Base-by-base conservation (phyloP, 2,113 vertebrate genomes). In the Pyrgilauda ruficollis region DNA sequence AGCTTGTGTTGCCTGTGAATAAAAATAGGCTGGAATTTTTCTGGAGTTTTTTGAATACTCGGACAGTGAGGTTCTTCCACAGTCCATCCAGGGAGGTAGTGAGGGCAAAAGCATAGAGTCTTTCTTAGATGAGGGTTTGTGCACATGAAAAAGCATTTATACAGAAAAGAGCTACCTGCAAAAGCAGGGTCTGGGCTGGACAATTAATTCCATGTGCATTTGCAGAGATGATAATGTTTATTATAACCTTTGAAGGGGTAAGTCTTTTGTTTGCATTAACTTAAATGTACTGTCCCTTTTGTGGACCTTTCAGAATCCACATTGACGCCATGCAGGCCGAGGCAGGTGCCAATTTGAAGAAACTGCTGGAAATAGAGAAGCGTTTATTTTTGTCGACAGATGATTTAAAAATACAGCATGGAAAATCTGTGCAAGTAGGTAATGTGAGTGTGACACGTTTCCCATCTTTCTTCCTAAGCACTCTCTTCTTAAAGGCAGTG, bases 361-460 rank as follows among this genome's bases (percentile, higher is more conserved):
- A 98, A 84, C 97, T 99, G 41, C 95, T 97, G 55, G 98, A 97
- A 23, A 92, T 97, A 1, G 94, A 96, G 75, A 97, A 95, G 73
- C 98, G 96, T 74, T 97, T 99, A 58, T 95, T 97, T 23, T 89
- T 96, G 35, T 98, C 98, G 0, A 49, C 76, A 16, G 96, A 98
- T 0, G 99, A 99, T 35, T 80, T 99, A 63, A 98, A 98, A 96
- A 96, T 96, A 30, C 99, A 99, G 61, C 99, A 98, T 27, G 52
- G 49, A 3, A 53, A 94, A 69, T 93, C 95, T 52, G 75, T 98
- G 44, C 97, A 98, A 97, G 98, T 96, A 94, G 89, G 97, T 90
- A 28, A 84, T 8, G 24, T 63, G 86, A 50, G n/a, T 70, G 76
- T 70, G 52, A 62, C 28, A 61, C 0, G 0, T 28, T 64, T 81